These are phyloP conservation scores for Xyliphius kryptos DNA, from an alignment of 2,113 vertebrate genomes.

Conservation along the genomic window DNA sequence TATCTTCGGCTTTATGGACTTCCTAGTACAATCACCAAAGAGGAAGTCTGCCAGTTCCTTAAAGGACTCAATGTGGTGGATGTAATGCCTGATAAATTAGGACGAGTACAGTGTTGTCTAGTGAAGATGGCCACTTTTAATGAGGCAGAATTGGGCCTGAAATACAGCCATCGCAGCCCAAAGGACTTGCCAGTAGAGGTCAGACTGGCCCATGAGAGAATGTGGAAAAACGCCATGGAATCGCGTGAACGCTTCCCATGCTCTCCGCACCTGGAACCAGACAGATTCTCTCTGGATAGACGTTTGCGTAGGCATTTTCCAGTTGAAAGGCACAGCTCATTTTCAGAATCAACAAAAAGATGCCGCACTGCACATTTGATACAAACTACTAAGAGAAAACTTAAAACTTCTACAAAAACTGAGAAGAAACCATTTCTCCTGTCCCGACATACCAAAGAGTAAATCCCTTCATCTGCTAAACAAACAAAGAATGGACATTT, in stretches of 20 bases:
- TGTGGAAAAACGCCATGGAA: constrained; percentile 73
- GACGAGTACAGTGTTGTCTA: constrained; percentile 65
- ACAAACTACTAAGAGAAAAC: constrained; percentile 73
- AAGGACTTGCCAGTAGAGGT: constrained; percentile 74
- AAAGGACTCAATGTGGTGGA: constrained; percentile 73
- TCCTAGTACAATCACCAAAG: constrained; percentile 71
- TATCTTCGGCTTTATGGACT: constrained; percentile 84
- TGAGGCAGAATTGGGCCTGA: constrained; percentile 72
- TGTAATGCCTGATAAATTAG: constrained; percentile 62
- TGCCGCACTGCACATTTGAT: constrained; percentile 38
- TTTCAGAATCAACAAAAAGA: constrained; percentile 54
- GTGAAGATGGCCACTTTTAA: constrained; percentile 76
- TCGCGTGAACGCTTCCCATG: constrained; percentile 27
- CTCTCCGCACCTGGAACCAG: background rate
- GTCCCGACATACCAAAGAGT: constrained; percentile 63
- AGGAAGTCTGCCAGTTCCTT: constrained; percentile 76
- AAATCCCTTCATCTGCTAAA: constrained; percentile 76
- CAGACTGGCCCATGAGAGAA: constrained; percentile 68
- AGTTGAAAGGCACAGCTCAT: constrained; percentile 46
- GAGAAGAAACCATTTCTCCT: constrained; percentile 78
- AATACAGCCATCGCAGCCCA: constrained; percentile 68
- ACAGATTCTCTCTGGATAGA: background rate
- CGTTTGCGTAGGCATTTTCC: constrained; percentile 39
- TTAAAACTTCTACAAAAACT: constrained; percentile 79
- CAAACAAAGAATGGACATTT: constrained; percentile 68